These are phyloP conservation scores for Periophthalmus magnuspinnatus DNA, from an alignment of 2,797 vertebrate species.

Conservation along the genomic window DNA sequence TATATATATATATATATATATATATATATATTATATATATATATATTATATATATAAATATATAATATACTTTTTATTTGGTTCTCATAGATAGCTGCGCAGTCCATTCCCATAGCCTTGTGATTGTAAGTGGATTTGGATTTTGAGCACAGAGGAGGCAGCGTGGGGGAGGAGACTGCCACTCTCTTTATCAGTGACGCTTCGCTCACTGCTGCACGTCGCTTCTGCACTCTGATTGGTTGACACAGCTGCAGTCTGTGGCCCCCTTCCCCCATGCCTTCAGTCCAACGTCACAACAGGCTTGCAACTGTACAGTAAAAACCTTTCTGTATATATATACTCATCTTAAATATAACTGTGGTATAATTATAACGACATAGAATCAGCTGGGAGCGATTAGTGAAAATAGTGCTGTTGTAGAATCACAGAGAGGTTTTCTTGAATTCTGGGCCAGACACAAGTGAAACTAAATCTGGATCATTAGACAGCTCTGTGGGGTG, in stretches of 20 bases:
- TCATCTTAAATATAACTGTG: constrained; percentile 17
- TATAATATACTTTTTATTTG: constrained; percentile 19
- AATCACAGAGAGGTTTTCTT: constrained; percentile 33
- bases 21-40: too few species aligned
- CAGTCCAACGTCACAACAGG: constrained; percentile 66
- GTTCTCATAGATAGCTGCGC: constrained; percentile 7
- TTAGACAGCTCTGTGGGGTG: constrained; percentile 14
- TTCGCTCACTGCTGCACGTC: constrained; percentile 38
- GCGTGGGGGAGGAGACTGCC: constrained; percentile 55
- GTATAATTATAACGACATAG: constrained; percentile 34
- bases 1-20: too few species aligned
- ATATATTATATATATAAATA: too few species aligned
- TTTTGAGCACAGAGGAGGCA: constrained; percentile 51
- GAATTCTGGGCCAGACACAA: constrained; percentile 37
- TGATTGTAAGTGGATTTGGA: constrained; percentile 70
- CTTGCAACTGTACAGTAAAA: constrained; percentile 51
- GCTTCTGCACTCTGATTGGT: constrained; percentile 65
- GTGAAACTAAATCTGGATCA: constrained; percentile 43
- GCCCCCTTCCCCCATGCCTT: constrained; percentile 60
- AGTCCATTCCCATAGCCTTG: constrained; percentile 41
- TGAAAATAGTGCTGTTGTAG: constrained; percentile 58
- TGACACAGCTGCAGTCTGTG: constrained; percentile 38
- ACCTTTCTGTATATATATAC: constrained; percentile 34
- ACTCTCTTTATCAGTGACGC: constrained; percentile 53
- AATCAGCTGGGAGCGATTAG: constrained; percentile 5